Conservation (phyloP, 2,888 invertebrate species). For the Aproaerema taeniolella region DNA sequence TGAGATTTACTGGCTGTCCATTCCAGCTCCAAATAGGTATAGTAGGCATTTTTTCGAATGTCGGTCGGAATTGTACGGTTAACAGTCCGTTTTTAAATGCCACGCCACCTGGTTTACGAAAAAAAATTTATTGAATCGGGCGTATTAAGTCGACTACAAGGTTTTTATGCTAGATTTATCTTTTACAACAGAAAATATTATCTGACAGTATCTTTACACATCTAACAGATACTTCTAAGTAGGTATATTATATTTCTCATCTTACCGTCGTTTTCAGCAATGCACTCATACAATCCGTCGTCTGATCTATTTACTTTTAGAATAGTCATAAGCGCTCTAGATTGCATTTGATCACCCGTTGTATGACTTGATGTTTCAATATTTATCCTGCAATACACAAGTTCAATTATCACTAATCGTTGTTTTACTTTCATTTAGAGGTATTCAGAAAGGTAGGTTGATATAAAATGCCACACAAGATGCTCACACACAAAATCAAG, state of each 20-base stretch:
- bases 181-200: not conserved
- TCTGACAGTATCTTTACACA: not conserved
- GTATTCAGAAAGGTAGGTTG: too few relatives aligned
- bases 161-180: slow-evolving; percentile 1
- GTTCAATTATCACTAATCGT: too few relatives aligned
- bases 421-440: slow-evolving; percentile 1
- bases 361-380: slow-evolving; percentile 74
- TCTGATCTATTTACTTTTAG: slow-evolving; percentile 81
- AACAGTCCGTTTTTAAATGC: slow-evolving; percentile 89
- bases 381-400: slow-evolving; percentile 76
- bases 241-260: not conserved
- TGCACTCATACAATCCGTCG: slow-evolving; percentile 93
- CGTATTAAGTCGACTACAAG: not conserved
- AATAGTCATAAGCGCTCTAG: slow-evolving; percentile 82
- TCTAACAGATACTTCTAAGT: too few relatives aligned
- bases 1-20: slow-evolving; percentile 86
- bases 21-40: slow-evolving; percentile 92
- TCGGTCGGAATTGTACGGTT: slow-evolving; percentile 88
- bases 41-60: slow-evolving; percentile 83
- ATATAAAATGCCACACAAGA: too few relatives aligned
- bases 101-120: slow-evolving; percentile 73
- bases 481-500: too few relatives aligned
- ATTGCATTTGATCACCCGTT: slow-evolving; percentile 67
- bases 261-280: slow-evolving; percentile 85
- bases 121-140: not conserved